phyloP scores from a whole-genome alignment of 2,797 vertebrate genomes.

The Odontamblyopus rebecca region DNA sequence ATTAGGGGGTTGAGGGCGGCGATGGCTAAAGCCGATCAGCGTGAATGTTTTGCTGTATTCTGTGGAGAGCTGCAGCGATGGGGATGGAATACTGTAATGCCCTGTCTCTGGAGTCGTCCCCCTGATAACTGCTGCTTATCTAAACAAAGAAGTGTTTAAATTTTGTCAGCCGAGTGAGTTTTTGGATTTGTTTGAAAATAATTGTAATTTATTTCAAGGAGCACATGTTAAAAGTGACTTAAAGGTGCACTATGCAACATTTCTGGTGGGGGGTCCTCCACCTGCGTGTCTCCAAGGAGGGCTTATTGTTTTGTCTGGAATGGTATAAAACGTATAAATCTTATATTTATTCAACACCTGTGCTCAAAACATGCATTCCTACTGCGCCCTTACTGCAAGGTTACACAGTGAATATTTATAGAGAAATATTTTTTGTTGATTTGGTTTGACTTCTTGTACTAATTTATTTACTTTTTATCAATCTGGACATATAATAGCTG shows the following conservation, averaged over 20 bases:
- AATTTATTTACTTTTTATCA: neutral
- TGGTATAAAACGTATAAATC: too few species aligned
- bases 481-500: neutral
- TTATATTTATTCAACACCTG: too few species aligned
- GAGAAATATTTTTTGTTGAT: neutral
- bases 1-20: slow-evolving; percentile 71
- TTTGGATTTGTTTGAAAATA: slow-evolving; percentile 4
- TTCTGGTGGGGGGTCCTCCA: too few species aligned
- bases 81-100: slow-evolving; percentile 54
- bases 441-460: neutral
- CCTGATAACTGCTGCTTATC: slow-evolving; percentile 23
- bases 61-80: slow-evolving; percentile 53
- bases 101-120: slow-evolving; percentile 40
- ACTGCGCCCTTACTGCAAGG: too few species aligned
- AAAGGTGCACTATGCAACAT: neutral
- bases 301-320: too few species aligned
- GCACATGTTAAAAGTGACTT: neutral
- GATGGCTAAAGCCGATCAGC: slow-evolving; percentile 73
- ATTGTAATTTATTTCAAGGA: neutral
- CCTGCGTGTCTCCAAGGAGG: too few species aligned
- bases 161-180: slow-evolving; percentile 13
- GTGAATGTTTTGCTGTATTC: slow-evolving; percentile 66
- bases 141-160: slow-evolving; percentile 3
- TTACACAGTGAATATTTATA: neutral
- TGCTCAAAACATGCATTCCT: too few species aligned